These are phyloP conservation scores for Trialeurodes vaporariorum DNA, from an alignment of 1,140 invertebrate species.

Conservation along the genomic window DNA sequence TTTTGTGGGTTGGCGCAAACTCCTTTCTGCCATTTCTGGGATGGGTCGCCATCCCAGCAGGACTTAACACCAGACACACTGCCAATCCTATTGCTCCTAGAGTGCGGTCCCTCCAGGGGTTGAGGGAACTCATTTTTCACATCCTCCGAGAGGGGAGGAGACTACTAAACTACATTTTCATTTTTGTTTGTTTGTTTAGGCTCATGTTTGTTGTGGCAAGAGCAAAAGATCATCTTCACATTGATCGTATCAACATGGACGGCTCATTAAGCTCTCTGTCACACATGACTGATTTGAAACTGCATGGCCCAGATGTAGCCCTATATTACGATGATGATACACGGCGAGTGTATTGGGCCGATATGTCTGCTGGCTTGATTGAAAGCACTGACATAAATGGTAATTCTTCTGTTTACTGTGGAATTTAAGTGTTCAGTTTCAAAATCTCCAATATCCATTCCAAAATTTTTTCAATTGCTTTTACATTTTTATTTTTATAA, in stretches of 20 bases:
- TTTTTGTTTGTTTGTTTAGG: constrained; percentile 39
- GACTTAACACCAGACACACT: too few species aligned
- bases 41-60: too few species aligned
- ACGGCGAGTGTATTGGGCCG: constrained; percentile 42
- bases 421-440: background rate
- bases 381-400: constrained; percentile 42
- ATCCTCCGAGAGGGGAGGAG: too few species aligned
- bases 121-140: too few species aligned
- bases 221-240: constrained; percentile 36
- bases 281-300: constrained; percentile 38
- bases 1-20: too few species aligned
- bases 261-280: constrained; percentile 35
- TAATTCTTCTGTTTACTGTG: constrained; percentile 21
- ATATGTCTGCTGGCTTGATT: constrained; percentile 41
- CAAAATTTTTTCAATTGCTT: background rate
- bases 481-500: background rate
- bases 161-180: too few species aligned
- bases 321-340: constrained; percentile 40
- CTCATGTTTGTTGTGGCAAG: constrained; percentile 50
- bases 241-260: constrained; percentile 46
- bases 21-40: too few species aligned
- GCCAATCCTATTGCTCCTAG: too few species aligned
- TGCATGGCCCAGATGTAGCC: constrained; percentile 39
- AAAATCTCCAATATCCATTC: background rate
- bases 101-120: too few species aligned